phyloP scores from a whole-genome alignment of 2,113 vertebrate species.

The Myodes glareolus region DNA sequence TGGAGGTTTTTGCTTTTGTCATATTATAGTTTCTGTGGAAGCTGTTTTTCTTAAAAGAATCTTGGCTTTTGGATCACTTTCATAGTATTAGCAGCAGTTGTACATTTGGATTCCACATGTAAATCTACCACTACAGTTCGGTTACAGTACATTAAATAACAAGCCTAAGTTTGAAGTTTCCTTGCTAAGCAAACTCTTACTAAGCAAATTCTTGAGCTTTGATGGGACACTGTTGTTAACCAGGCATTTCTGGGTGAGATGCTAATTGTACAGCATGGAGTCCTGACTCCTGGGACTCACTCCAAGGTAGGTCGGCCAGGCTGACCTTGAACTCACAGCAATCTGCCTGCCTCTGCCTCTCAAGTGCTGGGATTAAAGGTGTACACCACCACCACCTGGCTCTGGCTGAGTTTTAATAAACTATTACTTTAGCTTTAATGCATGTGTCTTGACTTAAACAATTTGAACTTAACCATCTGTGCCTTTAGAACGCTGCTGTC shows the following conservation, averaged over 20 bases:
- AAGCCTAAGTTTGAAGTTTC: not conserved
- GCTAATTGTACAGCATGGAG: not conserved
- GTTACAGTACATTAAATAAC: not conserved
- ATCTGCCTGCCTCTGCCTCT: no score
- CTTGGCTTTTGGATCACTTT: not conserved
- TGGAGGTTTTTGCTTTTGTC: constrained; percentile 14
- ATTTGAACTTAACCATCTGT: not conserved
- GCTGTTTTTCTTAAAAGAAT: not conserved
- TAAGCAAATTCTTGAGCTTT: not conserved
- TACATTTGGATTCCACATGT: not conserved
- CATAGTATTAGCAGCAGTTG: not conserved
- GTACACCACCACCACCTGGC: no score
- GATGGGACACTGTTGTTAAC: not conserved
- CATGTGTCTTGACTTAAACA: constrained; percentile 3
- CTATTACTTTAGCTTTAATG: not conserved
- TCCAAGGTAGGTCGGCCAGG: no score
- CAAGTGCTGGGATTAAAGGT: no score
- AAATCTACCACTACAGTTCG: not conserved
- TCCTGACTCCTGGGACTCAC: not conserved
- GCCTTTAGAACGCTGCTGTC: not conserved
- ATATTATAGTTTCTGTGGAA: not conserved
- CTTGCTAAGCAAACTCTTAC: not conserved
- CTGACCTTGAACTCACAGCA: no score
- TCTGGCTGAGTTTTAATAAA: constrained; percentile 8
- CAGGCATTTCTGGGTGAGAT: not conserved